Percentiles rank a stretch among this genome's conserved stretches.
Conservation (phyloP, 2,113 vertebrate genomes). For the Stegastes partitus region DNA sequence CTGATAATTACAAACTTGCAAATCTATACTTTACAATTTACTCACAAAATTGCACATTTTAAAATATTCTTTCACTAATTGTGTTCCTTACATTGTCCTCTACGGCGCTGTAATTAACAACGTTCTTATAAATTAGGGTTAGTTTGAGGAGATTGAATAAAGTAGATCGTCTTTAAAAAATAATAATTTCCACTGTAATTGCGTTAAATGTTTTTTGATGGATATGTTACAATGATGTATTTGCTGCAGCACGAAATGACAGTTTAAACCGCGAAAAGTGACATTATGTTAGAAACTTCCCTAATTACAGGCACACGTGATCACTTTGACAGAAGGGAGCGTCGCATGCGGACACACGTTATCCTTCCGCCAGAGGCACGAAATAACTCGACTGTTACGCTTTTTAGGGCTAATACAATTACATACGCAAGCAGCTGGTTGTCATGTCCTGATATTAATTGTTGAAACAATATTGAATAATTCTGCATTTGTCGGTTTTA, state of each 20-base stretch:
- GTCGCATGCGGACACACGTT: slow-evolving; percentile 57
- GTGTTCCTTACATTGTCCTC: no score
- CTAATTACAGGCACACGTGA: slow-evolving; percentile 90
- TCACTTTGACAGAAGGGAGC: slow-evolving; percentile 84
- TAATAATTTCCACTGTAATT: no score
- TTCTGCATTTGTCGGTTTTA: not conserved
- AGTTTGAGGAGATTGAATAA: not conserved
- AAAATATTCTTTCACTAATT: no score
- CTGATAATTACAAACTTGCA: no score
- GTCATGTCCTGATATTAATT: rapidly evolving
- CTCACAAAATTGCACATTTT: no score
- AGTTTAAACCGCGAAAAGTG: slow-evolving; percentile 76
- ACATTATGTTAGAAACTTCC: slow-evolving; percentile 86
- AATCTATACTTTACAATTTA: no score
- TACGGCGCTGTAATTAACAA: no score
- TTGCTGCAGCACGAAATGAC: slow-evolving; percentile 50
- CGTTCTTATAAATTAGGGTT: not conserved
- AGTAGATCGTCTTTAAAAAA: not conserved
- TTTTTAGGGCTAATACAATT: not conserved
- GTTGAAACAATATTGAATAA: rapidly evolving
- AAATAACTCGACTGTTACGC: not conserved
- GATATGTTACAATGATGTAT: not conserved
- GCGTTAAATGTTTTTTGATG: not conserved
- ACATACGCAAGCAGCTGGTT: rapidly evolving
- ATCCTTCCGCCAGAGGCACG: slow-evolving; percentile 84